Conservation (phyloP, 2,113 vertebrate genomes). For the Poicephalus gulielmi region DNA sequence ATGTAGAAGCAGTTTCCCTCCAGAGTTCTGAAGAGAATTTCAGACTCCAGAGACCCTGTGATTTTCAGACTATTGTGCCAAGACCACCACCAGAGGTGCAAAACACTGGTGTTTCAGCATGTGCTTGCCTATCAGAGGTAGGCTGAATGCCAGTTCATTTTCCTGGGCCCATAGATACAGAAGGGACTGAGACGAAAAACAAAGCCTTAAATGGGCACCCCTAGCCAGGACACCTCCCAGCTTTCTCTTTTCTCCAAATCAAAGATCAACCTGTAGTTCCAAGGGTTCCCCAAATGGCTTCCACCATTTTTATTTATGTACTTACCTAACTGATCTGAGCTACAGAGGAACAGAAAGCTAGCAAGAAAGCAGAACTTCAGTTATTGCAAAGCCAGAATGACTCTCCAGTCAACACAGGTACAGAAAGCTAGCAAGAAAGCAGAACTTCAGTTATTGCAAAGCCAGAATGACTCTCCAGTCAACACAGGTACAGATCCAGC, state of each 20-base stretch:
- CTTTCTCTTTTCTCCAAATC: neutral
- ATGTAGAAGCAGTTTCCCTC: accelerated
- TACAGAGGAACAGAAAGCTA: neutral
- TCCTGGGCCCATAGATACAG: neutral
- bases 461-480: neutral
- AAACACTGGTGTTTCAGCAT: neutral
- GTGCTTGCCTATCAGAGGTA: neutral
- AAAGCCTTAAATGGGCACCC: neutral
- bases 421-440: neutral
- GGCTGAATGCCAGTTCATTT: neutral
- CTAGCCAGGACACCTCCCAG: neutral
- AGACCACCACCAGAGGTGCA: neutral
- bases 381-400: neutral
- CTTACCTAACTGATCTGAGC: neutral
- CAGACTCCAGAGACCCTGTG: neutral
- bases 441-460: neutral
- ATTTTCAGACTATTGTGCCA: neutral
- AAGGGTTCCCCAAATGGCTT: neutral
- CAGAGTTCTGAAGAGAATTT: neutral
- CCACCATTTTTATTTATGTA: neutral
- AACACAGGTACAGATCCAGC: neutral
- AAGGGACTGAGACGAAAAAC: neutral
- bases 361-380: neutral
- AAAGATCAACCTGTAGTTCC: neutral
- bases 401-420: neutral